Conservation (phyloP, 1,140 invertebrate species). For the Drosophila biarmipes region DNA sequence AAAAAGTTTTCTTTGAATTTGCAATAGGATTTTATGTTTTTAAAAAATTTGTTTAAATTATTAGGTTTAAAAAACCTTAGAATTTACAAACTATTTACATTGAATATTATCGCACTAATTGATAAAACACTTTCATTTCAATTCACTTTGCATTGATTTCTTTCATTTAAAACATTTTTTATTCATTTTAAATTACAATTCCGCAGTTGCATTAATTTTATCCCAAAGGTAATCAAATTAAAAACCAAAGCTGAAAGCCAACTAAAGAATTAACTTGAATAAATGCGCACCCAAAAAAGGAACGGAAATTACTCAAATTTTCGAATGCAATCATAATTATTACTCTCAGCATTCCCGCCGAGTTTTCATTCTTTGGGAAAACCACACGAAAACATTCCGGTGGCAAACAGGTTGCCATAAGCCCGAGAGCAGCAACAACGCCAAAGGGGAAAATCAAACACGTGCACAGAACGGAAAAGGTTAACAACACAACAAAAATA, state of each 20-base stretch:
- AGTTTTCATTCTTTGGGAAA: constrained; percentile 45
- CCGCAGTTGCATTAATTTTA: too few species aligned
- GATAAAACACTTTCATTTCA: too few species aligned
- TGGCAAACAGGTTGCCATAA: constrained; percentile 73
- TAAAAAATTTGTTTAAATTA: too few species aligned
- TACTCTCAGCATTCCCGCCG: constrained; percentile 35
- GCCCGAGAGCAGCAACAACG: constrained; percentile 19
- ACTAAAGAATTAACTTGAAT: constrained; percentile 27
- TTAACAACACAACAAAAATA: constrained; percentile 40
- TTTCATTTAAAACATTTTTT: too few species aligned
- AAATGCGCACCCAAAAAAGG: neutral
- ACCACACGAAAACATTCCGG: constrained; percentile 61
- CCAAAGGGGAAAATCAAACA: constrained; percentile 40
- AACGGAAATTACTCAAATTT: constrained; percentile 34
- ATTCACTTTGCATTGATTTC: too few species aligned
- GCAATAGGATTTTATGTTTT: too few species aligned
- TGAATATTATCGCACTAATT: too few species aligned
- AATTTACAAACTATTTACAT: too few species aligned
- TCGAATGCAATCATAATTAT: constrained; percentile 51
- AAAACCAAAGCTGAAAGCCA: constrained; percentile 1
- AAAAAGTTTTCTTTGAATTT: too few species aligned
- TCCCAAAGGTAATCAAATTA: neutral
- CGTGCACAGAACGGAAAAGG: constrained; percentile 44
- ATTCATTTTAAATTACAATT: neutral
- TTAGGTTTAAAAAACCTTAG: too few species aligned